phyloP scores from a whole-genome alignment of 2,888 invertebrate species.

The Apotomis turbidana region DNA sequence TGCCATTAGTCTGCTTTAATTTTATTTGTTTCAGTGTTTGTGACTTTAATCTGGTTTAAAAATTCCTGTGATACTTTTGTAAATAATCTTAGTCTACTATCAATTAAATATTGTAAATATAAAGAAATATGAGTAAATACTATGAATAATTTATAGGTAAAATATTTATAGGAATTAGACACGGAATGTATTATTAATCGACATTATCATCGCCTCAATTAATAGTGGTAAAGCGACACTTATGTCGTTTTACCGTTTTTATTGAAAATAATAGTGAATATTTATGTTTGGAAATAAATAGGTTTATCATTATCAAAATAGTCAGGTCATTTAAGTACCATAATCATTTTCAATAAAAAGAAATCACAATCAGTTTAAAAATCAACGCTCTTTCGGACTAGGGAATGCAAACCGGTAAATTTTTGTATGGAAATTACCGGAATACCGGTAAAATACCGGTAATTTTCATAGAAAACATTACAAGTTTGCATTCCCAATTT shows the following conservation, averaged over 20 bases:
- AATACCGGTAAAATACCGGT: too few relatives aligned
- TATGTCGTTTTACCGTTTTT: neutral
- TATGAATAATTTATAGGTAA: neutral
- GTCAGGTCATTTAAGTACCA: neutral
- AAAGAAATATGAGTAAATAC: slow-evolving; percentile 18
- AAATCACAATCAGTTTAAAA: too few relatives aligned
- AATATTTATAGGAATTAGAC: slow-evolving; percentile 4
- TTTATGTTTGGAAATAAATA: slow-evolving; percentile 20
- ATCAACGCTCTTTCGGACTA: too few relatives aligned
- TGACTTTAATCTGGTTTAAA: slow-evolving; percentile 47
- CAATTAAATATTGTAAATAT: slow-evolving; percentile 38
- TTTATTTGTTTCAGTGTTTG: slow-evolving; percentile 14
- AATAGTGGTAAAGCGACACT: neutral
- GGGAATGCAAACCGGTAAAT: too few relatives aligned
- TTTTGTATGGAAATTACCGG: too few relatives aligned
- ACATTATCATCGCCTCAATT: neutral
- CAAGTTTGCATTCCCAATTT: too few relatives aligned
- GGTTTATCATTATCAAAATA: neutral
- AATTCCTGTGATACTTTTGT: slow-evolving; percentile 78
- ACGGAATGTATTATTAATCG: neutral
- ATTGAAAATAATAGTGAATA: neutral
- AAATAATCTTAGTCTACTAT: slow-evolving; percentile 57
- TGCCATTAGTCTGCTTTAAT: slow-evolving; percentile 13
- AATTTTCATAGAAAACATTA: too few relatives aligned
- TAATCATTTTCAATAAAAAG: too few relatives aligned